Base-by-base conservation (phyloP, 2,113 vertebrate species). In the Lamprologus lemairii region DNA sequence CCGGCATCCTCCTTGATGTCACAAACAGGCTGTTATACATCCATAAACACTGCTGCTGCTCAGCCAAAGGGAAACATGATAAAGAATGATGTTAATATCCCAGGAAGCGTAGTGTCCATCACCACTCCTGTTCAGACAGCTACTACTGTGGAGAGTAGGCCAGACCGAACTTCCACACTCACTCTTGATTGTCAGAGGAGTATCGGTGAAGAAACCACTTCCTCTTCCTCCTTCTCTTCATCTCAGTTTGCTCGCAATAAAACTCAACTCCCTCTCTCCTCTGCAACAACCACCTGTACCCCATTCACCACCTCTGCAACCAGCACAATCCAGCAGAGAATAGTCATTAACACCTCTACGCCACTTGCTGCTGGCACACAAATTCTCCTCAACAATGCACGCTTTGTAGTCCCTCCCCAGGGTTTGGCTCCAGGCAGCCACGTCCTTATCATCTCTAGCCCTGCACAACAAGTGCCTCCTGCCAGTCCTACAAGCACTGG, bases 281-380 rank as follows among this genome's bases (percentile, higher is more conserved):
- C 78, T 2, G 10, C 40, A 83, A 19, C 84, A 82, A 63, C 57
- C 35, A 26, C 71, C 23, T 84, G 84, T 88, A 90, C 96, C 86
- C 12, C 90, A 1, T 0, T 91, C 89, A 95, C 93, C 83, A 81
- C 91, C 83, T 79, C 95, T 84, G 57, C 92, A 31, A 86, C 94
- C 82, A 96, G 93, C 89, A 96, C 94, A 58, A 78, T 97, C 92
- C 97, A 98, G 73, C 97, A 99, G 94, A 98, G 97, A 91, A 97
- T 99, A 93, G 96, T 99, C 58, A 98, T 99, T 91, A 99, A 97
- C 89, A 99, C 97, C 4, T 97, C 95, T 86, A 95, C 97, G 5
- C 97, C 97, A 82, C 97, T 99, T 83, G 97, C 97, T 88, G 97
- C 98, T 90, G 99, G 98, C 86, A 99, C 98, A 84, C 98, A 99